A percentile compares a stretch with the other conserved stretches of the same genome.
phyloP scores from a whole-genome alignment of 2,888 invertebrate species.

The Eugnorisma glareosa region DNA sequence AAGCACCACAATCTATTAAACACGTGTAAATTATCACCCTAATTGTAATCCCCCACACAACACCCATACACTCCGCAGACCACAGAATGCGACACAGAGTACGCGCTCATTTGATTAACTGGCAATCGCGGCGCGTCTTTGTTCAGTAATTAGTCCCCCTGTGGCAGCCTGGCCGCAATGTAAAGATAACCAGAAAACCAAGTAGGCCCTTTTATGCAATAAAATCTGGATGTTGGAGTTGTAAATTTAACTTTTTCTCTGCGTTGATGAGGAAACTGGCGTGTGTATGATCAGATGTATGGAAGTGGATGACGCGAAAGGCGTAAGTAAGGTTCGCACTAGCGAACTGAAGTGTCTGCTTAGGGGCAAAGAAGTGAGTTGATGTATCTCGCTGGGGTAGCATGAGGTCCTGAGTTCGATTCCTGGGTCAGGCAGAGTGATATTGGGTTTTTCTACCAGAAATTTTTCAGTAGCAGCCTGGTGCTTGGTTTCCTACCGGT shows the following conservation, averaged over 20 bases:
- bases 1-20: constrained; percentile 4
- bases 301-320: background rate
- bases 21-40: background rate
- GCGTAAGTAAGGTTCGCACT: background rate
- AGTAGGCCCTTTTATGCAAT: background rate
- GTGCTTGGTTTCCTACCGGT: background rate
- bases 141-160: constrained; percentile 56
- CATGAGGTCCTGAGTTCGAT: background rate
- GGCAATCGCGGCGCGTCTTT: constrained; percentile 46
- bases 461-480: background rate
- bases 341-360: background rate
- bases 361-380: background rate
- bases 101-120: constrained; percentile 54
- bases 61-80: constrained; percentile 18
- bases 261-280: background rate
- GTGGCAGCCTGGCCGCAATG: constrained; percentile 31
- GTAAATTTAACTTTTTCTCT: background rate
- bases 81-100: constrained; percentile 36
- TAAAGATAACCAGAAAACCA: background rate
- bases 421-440: background rate
- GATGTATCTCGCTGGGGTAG: background rate
- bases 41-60: constrained; percentile 17
- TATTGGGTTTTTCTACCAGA: background rate
- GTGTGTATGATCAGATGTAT: background rate
- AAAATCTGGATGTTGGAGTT: background rate